A percentile compares a stretch with the other conserved stretches of the same genome.
Conservation (phyloP, 1,140 invertebrate species). For the Dufourea novaeangliae region DNA sequence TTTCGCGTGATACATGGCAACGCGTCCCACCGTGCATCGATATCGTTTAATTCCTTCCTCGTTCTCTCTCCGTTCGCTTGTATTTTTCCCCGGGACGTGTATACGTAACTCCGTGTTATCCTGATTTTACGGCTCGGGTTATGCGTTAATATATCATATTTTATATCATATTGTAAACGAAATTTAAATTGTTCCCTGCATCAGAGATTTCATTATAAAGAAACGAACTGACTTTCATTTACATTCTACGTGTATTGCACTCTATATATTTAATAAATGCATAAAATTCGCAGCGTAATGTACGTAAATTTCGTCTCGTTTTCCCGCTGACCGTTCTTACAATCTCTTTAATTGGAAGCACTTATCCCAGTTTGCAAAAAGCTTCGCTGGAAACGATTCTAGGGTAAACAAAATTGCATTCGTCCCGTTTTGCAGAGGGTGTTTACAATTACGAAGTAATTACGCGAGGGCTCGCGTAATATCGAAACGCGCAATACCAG, state of each 20-base stretch:
- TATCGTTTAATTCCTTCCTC: slow-evolving; percentile 29
- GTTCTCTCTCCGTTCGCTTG: neutral
- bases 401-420: neutral
- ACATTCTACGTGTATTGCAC: too few species aligned
- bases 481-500: slow-evolving; percentile 20
- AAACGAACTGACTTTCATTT: too few species aligned
- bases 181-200: too few species aligned
- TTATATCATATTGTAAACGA: too few species aligned
- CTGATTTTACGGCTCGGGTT: neutral
- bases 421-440: neutral
- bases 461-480: neutral
- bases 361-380: neutral
- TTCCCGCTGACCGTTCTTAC: too few species aligned
- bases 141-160: neutral
- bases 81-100: neutral
- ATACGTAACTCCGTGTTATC: neutral
- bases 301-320: too few species aligned
- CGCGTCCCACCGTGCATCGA: slow-evolving; percentile 1
- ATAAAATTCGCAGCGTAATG: too few species aligned
- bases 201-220: too few species aligned
- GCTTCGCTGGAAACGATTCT: neutral
- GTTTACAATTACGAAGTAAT: neutral
- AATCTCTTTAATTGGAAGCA: too few species aligned
- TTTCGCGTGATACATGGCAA: slow-evolving; percentile 37
- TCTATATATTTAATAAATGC: too few species aligned